Conservation (phyloP, 1,140 invertebrate genomes). For the Notospermus geniculatus region DNA sequence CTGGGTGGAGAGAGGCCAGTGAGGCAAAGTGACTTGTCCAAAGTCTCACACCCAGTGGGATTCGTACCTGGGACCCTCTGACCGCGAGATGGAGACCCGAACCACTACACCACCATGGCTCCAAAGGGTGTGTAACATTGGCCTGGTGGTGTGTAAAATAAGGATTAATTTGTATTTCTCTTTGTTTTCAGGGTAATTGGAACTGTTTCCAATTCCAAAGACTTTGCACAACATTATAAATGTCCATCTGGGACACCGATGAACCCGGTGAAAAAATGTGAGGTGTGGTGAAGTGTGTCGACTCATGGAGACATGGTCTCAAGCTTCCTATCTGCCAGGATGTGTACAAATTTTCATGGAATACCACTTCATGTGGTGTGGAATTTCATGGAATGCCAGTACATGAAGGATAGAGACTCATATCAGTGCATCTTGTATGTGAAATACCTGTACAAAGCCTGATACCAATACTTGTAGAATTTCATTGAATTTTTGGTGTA, state of each 20-base stretch:
- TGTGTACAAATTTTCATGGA: neutral
- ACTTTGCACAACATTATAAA: neutral
- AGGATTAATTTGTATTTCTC: slow-evolving; percentile 47
- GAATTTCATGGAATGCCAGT: too few species aligned
- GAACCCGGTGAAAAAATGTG: slow-evolving; percentile 7
- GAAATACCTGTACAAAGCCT: too few species aligned
- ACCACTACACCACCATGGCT: too few species aligned
- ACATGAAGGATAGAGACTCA: too few species aligned
- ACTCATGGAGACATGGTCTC: neutral
- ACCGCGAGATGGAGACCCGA: too few species aligned
- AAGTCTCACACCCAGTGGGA: too few species aligned
- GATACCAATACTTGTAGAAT: too few species aligned
- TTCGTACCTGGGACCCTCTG: too few species aligned
- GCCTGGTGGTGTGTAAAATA: neutral
- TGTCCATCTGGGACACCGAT: neutral
- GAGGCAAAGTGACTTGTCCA: too few species aligned
- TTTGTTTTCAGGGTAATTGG: slow-evolving; percentile 48
- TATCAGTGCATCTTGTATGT: too few species aligned
- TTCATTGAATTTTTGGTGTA: too few species aligned
- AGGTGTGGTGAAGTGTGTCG: neutral
- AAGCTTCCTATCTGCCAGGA: neutral
- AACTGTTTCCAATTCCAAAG: slow-evolving; percentile 1
- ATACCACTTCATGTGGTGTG: neutral
- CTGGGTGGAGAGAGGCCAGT: too few species aligned
- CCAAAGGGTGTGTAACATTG: neutral